Evolutionary conservation across 2,888 invertebrate species (phyloP), one percentile per base, ranked within the genome.

Genomic region (Onchidella celtica): DNA sequence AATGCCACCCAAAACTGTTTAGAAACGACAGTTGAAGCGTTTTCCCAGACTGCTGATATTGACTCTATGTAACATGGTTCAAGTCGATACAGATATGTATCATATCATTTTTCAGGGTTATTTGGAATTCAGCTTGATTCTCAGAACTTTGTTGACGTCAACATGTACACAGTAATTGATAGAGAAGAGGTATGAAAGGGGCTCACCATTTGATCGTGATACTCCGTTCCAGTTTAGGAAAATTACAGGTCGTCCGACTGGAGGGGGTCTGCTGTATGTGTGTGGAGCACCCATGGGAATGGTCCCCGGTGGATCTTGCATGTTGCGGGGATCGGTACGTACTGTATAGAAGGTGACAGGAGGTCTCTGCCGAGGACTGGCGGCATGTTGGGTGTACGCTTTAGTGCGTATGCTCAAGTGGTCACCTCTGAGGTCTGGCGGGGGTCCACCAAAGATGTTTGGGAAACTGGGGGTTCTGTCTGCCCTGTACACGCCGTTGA

Each of bases 291-390:
- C 73, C 70, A 84, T 65, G 47, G 80, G 68, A 9, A 76, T 24
- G 2, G 57, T 27, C 14, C 76, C 70, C 2, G 65, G 57, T 0
- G 63, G 9, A 3, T 55, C 57, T 32, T n/a, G 34, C 29, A 66
- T 4, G 47, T 57, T 59, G 17, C 84, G 32, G 57, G 84, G 84
- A 55, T 84, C 84, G 0, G 82, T 59, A 29, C 82, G 57, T n/a
- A 85, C 11, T 14, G 85, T 85, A 82, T 77, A 85, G 81, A 85
- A 85, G 36, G 47, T 80, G 24, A 85, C 72, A 3, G 85, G 83
- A 11, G 83, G 81, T 11, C 85, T 70, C 21, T 73, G 77, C 38
- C 83, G 63, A 9, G 68, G 66, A 40, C 61, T 38, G 21, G 65
- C 38, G 0, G 82, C 74, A 38, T 82, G 77, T n/a, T 82, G 80